Evolutionary conservation across 1,140 invertebrate genomes (phyloP), one percentile per base, ranked within the genome.

Genomic region (Brachionus rotundiformis): DNA sequence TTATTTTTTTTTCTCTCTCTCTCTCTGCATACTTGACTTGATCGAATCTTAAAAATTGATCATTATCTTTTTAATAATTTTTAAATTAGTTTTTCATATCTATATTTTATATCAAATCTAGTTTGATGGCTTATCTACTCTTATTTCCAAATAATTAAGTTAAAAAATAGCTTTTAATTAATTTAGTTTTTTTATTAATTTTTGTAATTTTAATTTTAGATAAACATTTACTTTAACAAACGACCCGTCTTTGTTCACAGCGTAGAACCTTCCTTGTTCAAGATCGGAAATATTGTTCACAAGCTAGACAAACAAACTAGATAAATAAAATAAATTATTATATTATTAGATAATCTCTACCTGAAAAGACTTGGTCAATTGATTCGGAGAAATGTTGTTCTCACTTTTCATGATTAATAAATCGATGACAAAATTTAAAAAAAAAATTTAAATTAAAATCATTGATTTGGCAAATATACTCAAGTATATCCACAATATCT

Each of bases 241-340:
- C 6, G 68, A 44, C 10, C 68, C 68, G 27, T 73, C 68, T 73
- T 73, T 73, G 68, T 73, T 73, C 11, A 73, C 25, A 3, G 16
- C 13, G 16, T 73, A 73, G n/a, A 73, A 73, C 44, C 68, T 41
- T 19, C 68, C 68, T 73, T 73, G 68, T 25, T 73, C 68, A 39
- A 73, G 41, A 47, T 73, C 68, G 7, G 68, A 73, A 16, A 41
- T 27, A 25, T n/a, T 73, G 27, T 73, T 73, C 19, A 44, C 39
- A 41, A 73, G 33, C 68, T 73, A n/a, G 41, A 11, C 25, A 44
- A 44, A n/a, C n/a, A n/a, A 27, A 73, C n/a, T 25, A 13, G 16
- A 29, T 44, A 0, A 27, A 73, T 44, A 73, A 44, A 39, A 4
- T 39, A 16, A 19, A 19, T 68, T n/a, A n/a, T n/a, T n/a, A n/a